Conservation (phyloP, 2,113 vertebrate species). For the Pterocles gutturalis region DNA sequence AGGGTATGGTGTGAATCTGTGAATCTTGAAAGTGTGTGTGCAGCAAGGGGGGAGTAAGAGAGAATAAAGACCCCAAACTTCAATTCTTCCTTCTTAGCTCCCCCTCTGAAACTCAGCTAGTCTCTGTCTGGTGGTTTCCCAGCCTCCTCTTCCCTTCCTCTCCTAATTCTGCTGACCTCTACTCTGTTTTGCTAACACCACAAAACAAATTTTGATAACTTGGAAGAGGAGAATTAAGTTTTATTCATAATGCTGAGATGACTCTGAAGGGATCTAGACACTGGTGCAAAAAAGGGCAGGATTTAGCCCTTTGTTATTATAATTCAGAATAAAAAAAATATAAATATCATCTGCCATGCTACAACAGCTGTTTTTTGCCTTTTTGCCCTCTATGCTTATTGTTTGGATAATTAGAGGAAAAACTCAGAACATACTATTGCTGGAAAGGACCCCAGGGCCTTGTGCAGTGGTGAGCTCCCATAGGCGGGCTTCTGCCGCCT, state of each 20-base stretch:
- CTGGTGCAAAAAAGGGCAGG: not conserved
- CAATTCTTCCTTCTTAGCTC: not conserved
- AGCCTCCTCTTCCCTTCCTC: not conserved
- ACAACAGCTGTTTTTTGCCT: not conserved
- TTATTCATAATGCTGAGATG: not conserved
- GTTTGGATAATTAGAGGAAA: not conserved
- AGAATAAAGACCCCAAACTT: not conserved
- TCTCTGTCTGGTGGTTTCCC: not conserved
- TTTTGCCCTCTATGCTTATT: not conserved
- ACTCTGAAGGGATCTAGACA: not conserved
- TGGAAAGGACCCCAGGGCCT: not conserved
- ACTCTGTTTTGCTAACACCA: not conserved
- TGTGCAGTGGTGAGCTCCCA: not conserved
- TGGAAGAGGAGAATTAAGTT: not conserved
- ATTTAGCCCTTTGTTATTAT: conserved; percentile 1
- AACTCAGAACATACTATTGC: not conserved
- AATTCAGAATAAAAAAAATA: not conserved
- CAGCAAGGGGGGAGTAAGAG: not conserved
- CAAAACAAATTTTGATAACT: not conserved
- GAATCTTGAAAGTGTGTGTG: not conserved
- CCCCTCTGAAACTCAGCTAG: not conserved
- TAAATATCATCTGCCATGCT: not conserved
- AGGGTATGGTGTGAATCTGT: not conserved
- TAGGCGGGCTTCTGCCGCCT: not conserved
- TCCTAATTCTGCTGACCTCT: not conserved